A percentile compares a stretch with the other conserved stretches of the same genome.
Conservation (phyloP, 2,888 invertebrate species). For the Arenicola marina region DNA sequence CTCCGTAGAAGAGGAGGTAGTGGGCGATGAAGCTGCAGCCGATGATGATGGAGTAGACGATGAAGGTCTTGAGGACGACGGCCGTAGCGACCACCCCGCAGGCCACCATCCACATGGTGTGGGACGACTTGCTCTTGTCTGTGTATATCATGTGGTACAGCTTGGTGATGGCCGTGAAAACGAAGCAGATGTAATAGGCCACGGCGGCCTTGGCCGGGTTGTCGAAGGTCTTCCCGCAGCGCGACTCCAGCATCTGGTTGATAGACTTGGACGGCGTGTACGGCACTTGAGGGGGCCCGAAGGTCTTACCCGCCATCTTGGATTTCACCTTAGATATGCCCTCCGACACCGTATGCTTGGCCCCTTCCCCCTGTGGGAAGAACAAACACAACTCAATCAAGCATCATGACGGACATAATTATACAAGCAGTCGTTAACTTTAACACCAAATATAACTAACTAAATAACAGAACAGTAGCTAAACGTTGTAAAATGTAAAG, state of each 20-base stretch:
- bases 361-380: not conserved
- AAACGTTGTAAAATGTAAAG: too few species aligned
- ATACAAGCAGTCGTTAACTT: too few species aligned
- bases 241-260: conserved; percentile 18
- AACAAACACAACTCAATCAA: too few species aligned
- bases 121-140: conserved; percentile 9
- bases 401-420: too few species aligned
- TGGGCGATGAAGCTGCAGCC: conserved; percentile 14
- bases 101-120: conserved; percentile 19
- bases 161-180: conserved; percentile 16
- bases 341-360: not conserved
- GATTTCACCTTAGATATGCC: not conserved
- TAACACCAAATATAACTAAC: too few species aligned
- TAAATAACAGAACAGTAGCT: too few species aligned
- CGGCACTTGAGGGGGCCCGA: conserved; percentile 14
- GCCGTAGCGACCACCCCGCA: conserved; percentile 15
- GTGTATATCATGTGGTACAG: not conserved
- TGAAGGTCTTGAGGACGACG: conserved; percentile 9
- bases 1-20: conserved; percentile 13
- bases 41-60: conserved; percentile 18
- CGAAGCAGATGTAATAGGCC: conserved; percentile 11
- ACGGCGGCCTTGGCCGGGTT: conserved; percentile 14
- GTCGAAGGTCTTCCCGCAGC: conserved; percentile 11
- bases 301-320: not conserved
- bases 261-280: conserved; percentile 23